phyloP scores from a whole-genome alignment of 2,113 vertebrate genomes.

The Furnarius figulus region DNA sequence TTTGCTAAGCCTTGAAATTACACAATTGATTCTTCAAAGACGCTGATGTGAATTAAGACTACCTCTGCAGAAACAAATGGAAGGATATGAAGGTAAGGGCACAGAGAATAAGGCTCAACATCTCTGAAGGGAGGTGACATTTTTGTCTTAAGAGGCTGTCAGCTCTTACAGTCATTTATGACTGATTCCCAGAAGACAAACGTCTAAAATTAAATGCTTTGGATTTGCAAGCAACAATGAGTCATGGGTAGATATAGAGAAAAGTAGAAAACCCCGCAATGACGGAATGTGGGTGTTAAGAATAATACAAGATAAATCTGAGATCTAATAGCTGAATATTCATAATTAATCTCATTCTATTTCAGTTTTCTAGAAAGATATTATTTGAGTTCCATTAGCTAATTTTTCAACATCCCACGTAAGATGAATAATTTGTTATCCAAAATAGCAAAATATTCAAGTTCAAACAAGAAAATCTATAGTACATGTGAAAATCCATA shows the following conservation, averaged over 20 bases:
- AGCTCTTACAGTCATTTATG: background rate
- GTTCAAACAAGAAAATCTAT: background rate
- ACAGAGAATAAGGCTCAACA: background rate
- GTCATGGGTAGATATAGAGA: background rate
- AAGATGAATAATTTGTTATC: background rate
- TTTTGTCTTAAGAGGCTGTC: conserved; percentile 5
- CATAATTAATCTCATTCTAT: background rate
- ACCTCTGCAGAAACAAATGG: background rate
- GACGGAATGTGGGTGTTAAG: background rate
- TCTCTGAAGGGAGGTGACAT: background rate
- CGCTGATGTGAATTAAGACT: background rate
- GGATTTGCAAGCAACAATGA: conserved; percentile 26
- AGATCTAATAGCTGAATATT: background rate
- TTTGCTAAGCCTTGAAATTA: background rate
- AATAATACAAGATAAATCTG: conserved; percentile 29
- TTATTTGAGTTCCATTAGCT: background rate
- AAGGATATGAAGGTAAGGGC: background rate
- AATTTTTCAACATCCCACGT: background rate
- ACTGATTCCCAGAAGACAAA: background rate
- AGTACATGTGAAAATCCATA: background rate
- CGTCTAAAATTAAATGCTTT: conserved; percentile 28
- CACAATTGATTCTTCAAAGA: background rate
- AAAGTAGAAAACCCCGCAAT: conserved; percentile 14
- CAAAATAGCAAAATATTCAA: background rate
- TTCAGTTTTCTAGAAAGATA: background rate